Evolutionary conservation across 2,797 vertebrate species (phyloP), one percentile per base, ranked within the genome.

Genomic region (Dromococcyx pavoninus): DNA sequence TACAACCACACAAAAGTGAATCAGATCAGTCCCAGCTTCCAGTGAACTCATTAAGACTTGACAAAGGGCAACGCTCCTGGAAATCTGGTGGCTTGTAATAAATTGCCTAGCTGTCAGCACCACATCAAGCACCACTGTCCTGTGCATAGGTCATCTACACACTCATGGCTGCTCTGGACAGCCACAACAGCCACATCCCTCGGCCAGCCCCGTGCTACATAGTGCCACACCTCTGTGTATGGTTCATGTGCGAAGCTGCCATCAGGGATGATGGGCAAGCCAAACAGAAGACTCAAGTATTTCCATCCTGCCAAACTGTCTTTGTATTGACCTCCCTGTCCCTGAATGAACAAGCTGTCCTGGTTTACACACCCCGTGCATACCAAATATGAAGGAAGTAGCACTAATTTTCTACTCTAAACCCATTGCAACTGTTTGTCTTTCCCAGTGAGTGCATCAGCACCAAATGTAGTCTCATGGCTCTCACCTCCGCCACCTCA

Each of bases 171-270:
- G 73, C 27, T 56, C 39, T 70, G 67, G 9, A 33, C 18, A 71
- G 67, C 11, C 17, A 24, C 4, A 23, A 10, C 1, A 1, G 33
- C 15, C 10, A 3, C 27, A 77, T 46, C 46, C 62, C 16, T 84
- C 16, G 25, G 44, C 48, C 25, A 66, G 32, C 11, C 27, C 33
- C 72, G 17, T 10, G 2, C 14, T 19, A 8, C 0, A 0, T 67
- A 67, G 43, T 7, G 10, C 10, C 13, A 5, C 39, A 19, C 4
- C 27, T 41, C 41, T 50, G 18, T 7, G 6, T 16, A 3, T 37
- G 53, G 19, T 37, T 74, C 39, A n/a, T 23, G 4, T 14, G 27
- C 17, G 54, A 78, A 75, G 25, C 28, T 83, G 37, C 8, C 15
- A 4, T 33, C 11, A n/a, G 57, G 32, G 44, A 13, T 3, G 0